A percentile compares a stretch with the other conserved stretches of the same genome.
phyloP scores from a whole-genome alignment of 2,888 invertebrate species.

The Deilephila elpenor region DNA sequence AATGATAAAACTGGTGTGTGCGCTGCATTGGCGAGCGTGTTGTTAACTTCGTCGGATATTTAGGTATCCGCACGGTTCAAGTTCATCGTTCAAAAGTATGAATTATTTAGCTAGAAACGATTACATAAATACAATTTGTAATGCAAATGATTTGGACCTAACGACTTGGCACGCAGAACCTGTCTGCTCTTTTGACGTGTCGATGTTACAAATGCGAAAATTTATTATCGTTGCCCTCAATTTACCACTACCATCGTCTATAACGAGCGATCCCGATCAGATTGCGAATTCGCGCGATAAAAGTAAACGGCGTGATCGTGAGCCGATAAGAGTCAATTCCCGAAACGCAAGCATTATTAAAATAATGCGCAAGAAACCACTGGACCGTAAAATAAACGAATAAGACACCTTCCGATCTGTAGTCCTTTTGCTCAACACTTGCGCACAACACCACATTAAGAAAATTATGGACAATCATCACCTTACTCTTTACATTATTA shows the following conservation, averaged over 20 bases:
- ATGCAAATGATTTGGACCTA: conserved; percentile 62
- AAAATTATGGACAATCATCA: conserved; percentile 47
- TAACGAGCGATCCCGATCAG: conserved; percentile 48
- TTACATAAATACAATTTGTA: conserved; percentile 54
- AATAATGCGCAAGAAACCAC: conserved; percentile 26
- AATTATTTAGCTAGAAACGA: conserved; percentile 38
- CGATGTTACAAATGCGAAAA: conserved; percentile 59
- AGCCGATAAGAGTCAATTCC: conserved; percentile 37
- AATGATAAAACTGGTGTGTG: conserved; percentile 8
- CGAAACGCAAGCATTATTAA: conserved; percentile 15
- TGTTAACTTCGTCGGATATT: not conserved
- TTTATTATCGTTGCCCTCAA: conserved; percentile 63
- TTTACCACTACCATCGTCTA: conserved; percentile 50
- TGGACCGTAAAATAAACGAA: conserved; percentile 41
- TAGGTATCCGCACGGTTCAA: conserved; percentile 7
- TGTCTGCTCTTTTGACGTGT: conserved; percentile 51
- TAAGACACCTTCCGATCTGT: conserved; percentile 38
- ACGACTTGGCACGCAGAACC: conserved; percentile 60
- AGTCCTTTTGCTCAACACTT: conserved; percentile 35
- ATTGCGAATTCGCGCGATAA: conserved; percentile 46
- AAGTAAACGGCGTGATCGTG: conserved; percentile 19
- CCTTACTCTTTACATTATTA: conserved; percentile 36
- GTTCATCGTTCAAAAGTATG: conserved; percentile 30
- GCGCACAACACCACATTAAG: conserved; percentile 32
- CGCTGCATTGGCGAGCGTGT: not conserved